Base-by-base conservation (phyloP, 2,797 vertebrate genomes). In the Acrocephalus scirpaceus region DNA sequence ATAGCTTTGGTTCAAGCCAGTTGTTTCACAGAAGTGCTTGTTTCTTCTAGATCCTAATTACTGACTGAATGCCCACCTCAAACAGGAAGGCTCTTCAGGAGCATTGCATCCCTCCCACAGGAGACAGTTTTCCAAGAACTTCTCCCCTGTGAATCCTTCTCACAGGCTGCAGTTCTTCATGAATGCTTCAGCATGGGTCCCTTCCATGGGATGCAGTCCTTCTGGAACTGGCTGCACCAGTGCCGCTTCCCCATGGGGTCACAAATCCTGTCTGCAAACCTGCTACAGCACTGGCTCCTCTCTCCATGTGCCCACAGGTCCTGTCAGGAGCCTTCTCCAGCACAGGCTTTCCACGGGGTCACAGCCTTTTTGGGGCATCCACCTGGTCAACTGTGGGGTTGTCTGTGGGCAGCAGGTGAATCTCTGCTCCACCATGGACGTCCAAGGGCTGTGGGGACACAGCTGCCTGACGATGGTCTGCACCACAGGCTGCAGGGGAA, bases 201-300 rank as follows among this genome's bases (percentile, higher is more conserved):
- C 40, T 79, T 53, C 32, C 53, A 17, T 10, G 17, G 15, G 13
- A 7, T 30, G 12, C 36, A 60, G 11, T 29, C 29, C n/a, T 47
- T 57, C n/a, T n/a, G 34, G 30, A 72, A 53, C 5, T 42, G 17
- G 30, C 27, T 78, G n/a, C 21, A 45, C 20, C n/a, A 48, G 20
- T 5, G 5, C 0, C 0, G 5, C 12, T 11, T 42, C 30, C 36
- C 16, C 20, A 20, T 3, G 11, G 29, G n/a, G 3, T 65, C 60
- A 78, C 47, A 48, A 5, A 40, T 47, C 38, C 57, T 86, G 70
- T 40, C 54, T 76, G 48, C 9, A 80, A 51, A 47, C 17, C 25
- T 81, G 27, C 32, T 75, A 27, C n/a, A 25, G 17, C 2, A 1
- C 13, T 23, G 47, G 42, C 11, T 64, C 1, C 27, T 70, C 47